A percentile compares a stretch with the other conserved stretches of the same genome.
Evolutionary conservation across 2,113 vertebrate species (phyloP).

Genomic region (Nannospalax galili): DNA sequence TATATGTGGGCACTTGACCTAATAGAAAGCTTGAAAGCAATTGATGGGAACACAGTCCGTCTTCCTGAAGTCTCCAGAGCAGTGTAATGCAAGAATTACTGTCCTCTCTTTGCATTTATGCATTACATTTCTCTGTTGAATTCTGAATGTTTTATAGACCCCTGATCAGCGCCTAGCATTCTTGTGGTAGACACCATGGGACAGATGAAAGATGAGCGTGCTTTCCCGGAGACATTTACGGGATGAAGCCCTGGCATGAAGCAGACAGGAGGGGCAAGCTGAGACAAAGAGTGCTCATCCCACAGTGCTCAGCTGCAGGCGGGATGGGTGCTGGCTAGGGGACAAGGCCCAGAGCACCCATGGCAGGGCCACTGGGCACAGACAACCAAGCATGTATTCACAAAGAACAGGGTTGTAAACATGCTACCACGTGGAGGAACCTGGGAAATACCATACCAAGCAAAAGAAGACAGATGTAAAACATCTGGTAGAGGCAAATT

Average conservation of each 20-base stretch:
- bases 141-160: conserved; percentile 1
- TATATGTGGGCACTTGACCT: neutral
- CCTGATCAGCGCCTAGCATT: neutral
- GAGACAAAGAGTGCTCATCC: neutral
- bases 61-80: conserved; percentile 2
- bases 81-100: neutral
- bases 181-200: neutral
- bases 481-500: neutral
- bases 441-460: neutral
- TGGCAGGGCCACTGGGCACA: neutral
- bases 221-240: neutral
- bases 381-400: fast-evolving
- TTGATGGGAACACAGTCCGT: neutral
- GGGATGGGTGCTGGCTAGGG: fast-evolving
- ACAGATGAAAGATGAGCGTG: neutral
- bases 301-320: neutral
- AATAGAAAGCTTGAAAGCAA: conserved; percentile 39
- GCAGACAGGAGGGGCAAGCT: neutral
- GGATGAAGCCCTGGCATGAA: neutral
- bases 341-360: fast-evolving
- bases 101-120: conserved; percentile 44
- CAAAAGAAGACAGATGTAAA: neutral
- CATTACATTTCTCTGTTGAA: conserved; percentile 20
- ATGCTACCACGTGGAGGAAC: fast-evolving
- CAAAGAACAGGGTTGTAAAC: neutral